These are phyloP conservation scores for Hypotaenidia philippensis DNA, from an alignment of 2,797 vertebrate genomes.

Conservation along the genomic window DNA sequence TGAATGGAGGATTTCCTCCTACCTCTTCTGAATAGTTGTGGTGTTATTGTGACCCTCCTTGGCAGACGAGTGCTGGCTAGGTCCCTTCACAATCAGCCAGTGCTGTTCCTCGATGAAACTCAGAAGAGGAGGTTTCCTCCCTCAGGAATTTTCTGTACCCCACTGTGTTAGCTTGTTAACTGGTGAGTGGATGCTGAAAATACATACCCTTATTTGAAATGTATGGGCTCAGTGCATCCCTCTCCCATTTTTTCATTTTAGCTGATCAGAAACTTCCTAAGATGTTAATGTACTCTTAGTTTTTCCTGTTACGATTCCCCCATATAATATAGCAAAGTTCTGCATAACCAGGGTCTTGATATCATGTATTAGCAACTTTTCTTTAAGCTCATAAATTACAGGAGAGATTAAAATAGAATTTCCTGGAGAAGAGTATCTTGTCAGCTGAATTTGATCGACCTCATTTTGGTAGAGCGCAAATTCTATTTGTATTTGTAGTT, in stretches of 20 bases:
- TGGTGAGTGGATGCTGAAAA: not conserved
- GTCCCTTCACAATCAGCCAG: not conserved
- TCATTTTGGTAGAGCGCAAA: constrained; percentile 16
- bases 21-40: not conserved
- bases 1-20: not conserved
- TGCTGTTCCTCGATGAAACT: not conserved
- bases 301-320: not conserved
- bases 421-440: constrained; percentile 35
- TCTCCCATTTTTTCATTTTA: too few species aligned
- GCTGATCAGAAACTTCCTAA: not conserved
- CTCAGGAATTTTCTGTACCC: not conserved
- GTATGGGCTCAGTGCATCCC: not conserved
- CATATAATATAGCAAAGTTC: not conserved
- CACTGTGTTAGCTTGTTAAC: rapidly evolving
- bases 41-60: not conserved
- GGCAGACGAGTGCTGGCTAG: not conserved
- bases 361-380: not conserved
- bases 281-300: not conserved
- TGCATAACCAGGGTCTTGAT: not conserved
- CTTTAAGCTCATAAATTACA: constrained; percentile 15
- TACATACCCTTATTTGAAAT: not conserved
- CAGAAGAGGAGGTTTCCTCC: not conserved
- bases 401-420: constrained; percentile 56
- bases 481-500: constrained; percentile 54
- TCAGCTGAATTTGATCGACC: constrained; percentile 50